A percentile compares a stretch with the other conserved stretches of the same genome.
Evolutionary conservation across 2,797 vertebrate genomes (phyloP).

Genomic region (Huso huso): DNA sequence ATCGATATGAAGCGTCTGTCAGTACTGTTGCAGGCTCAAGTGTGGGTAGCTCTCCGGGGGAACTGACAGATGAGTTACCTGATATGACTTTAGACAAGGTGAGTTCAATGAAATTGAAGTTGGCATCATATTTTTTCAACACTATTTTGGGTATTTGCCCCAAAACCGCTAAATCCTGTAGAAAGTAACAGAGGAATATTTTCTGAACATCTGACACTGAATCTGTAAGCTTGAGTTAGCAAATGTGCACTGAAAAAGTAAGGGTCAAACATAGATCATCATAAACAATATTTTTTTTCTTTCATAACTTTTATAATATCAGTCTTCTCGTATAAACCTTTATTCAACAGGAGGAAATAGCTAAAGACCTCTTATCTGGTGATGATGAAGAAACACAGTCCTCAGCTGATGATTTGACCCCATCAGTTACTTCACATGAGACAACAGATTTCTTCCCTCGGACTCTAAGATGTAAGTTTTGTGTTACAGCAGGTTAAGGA

Average conservation of each 20-base stretch:
- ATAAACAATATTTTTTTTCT: not conserved
- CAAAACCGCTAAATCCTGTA: not conserved
- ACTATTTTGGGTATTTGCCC: not conserved
- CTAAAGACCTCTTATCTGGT: constrained; percentile 88
- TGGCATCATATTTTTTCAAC: not conserved
- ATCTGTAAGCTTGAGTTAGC: no score
- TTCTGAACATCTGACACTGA: no score
- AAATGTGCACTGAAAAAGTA: no score
- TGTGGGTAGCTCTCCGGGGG: constrained; percentile 87
- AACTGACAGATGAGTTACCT: constrained; percentile 89
- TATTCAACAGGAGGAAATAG: constrained; percentile 81
- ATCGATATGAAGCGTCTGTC: constrained; percentile 82
- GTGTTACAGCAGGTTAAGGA: not conserved
- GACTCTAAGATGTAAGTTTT: constrained; percentile 83
- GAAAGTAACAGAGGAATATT: no score
- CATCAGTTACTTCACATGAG: constrained; percentile 91
- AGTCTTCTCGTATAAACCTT: not conserved
- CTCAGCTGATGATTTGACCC: constrained; percentile 90
- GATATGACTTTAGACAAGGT: constrained; percentile 98
- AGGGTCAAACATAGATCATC: no score
- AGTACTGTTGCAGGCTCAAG: constrained; percentile 74
- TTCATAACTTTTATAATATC: not conserved
- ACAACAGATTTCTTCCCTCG: constrained; percentile 91
- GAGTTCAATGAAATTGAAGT: constrained; percentile 27
- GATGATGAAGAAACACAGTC: constrained; percentile 97